Evolutionary conservation across 2,113 vertebrate genomes (phyloP).

Genomic region (Gorsachius goisagi): DNA sequence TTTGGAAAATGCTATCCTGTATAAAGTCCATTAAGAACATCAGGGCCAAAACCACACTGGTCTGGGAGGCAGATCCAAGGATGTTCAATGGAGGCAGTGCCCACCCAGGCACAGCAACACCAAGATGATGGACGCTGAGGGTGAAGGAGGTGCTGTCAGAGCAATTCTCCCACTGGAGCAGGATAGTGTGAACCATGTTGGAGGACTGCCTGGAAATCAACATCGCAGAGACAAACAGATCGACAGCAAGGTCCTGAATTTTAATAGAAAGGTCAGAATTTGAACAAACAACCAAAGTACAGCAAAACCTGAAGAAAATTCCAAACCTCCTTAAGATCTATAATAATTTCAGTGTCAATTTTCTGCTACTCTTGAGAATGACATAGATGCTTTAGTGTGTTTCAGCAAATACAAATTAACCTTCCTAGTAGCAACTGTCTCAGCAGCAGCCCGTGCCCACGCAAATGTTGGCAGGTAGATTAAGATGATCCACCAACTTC

Average conservation of each 20-base stretch:
- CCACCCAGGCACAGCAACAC: neutral
- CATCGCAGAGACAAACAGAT: neutral
- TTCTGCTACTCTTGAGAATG: neutral
- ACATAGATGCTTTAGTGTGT: neutral
- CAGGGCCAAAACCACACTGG: neutral
- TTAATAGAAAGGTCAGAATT: constrained; percentile 20
- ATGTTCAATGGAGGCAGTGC: neutral
- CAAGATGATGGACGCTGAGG: neutral
- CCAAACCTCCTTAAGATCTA: neutral
- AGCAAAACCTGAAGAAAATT: neutral
- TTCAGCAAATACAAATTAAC: neutral
- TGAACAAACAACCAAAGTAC: neutral
- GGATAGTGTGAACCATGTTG: neutral
- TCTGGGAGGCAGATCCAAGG: neutral
- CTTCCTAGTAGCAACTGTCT: neutral
- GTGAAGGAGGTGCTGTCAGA: neutral
- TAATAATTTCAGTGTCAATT: neutral
- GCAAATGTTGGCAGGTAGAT: neutral
- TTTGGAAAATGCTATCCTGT: neutral
- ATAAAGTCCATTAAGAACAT: neutral
- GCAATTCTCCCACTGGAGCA: neutral
- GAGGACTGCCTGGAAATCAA: neutral
- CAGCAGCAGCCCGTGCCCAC: neutral
- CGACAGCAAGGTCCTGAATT: neutral
- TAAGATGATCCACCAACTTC: neutral